Evolutionary conservation across 2,888 invertebrate genomes (phyloP).

Genomic region (Leptinotarsa tumamoca): DNA sequence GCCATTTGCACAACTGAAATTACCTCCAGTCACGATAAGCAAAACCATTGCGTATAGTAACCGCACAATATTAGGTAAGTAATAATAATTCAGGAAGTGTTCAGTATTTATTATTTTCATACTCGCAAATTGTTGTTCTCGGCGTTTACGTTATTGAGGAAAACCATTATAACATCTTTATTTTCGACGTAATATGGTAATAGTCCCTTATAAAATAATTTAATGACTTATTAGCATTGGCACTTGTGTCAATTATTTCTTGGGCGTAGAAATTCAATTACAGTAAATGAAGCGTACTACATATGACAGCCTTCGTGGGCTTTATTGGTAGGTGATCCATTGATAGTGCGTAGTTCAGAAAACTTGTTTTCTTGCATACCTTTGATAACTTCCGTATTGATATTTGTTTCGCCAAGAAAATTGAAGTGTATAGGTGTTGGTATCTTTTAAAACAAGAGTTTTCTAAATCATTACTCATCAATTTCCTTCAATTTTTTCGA

Average conservation of each 20-base stretch:
- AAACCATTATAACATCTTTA: constrained; percentile 32
- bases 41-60: background rate
- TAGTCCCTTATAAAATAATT: constrained; percentile 25
- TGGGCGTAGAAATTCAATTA: constrained; percentile 19
- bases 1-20: constrained; percentile 4
- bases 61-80: constrained; percentile 25
- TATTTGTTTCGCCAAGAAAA: too few relatives aligned
- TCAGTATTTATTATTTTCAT: constrained; percentile 14
- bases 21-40: constrained; percentile 10
- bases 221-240: constrained; percentile 27
- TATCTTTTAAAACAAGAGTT: background rate
- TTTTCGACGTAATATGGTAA: constrained; percentile 25
- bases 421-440: background rate
- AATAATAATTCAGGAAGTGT: constrained; percentile 27
- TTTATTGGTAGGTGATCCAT: background rate
- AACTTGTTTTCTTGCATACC: background rate
- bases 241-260: constrained; percentile 9
- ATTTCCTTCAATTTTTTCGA: too few relatives aligned
- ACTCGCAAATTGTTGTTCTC: constrained; percentile 27
- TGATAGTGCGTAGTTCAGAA: background rate
- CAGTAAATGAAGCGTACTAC: constrained; percentile 1
- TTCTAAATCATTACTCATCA: too few relatives aligned
- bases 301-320: too few relatives aligned
- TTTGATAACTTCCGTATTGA: too few relatives aligned
- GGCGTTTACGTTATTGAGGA: constrained; percentile 34